Conservation (phyloP, 2,113 vertebrate genomes). For the human region GRCh38 chr6:1828001-1828500, state of each 20-base stretch:
- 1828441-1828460: not conserved
- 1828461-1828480: not conserved
- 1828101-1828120: not conserved
- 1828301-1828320: not conserved
- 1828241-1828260: not conserved
- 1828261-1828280: not conserved
- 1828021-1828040: not conserved
- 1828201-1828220: not conserved
- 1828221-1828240: not conserved
- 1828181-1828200: not conserved
- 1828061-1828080: not conserved
- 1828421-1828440: not conserved
- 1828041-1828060: not conserved
- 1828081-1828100: not conserved
- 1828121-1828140: not conserved
- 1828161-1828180: not conserved
- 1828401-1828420: not conserved
- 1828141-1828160: not conserved
- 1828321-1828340: too few relatives aligned
- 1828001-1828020: not conserved
- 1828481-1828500: not conserved
- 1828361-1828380: not conserved
- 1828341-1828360: too few relatives aligned
- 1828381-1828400: not conserved
- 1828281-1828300: rapidly evolving